Conservation (phyloP, 2,888 invertebrate species). For the Phaedon cochleariae region DNA sequence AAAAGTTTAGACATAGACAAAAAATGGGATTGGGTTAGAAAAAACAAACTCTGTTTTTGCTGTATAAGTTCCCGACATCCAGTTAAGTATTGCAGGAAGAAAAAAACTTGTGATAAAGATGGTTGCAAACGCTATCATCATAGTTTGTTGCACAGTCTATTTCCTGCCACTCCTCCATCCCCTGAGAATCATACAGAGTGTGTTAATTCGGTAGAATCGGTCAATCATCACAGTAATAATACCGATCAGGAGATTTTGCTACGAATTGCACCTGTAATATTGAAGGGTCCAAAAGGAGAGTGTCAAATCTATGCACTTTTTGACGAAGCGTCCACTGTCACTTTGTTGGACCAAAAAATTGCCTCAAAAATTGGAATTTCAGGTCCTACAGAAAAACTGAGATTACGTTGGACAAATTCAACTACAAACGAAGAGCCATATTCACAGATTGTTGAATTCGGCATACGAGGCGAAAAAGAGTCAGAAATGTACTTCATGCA, state of each 20-base stretch:
- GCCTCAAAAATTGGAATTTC: background rate
- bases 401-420: constrained; percentile 12
- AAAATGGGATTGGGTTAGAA: constrained; percentile 4
- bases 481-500: background rate
- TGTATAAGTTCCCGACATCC: background rate
- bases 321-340: constrained; percentile 18
- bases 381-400: constrained; percentile 2
- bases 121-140: constrained; percentile 5
- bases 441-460: background rate
- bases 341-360: background rate
- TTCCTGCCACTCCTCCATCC: background rate
- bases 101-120: constrained; percentile 2
- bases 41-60: background rate
- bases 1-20: background rate
- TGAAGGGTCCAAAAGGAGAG: constrained; percentile 4
- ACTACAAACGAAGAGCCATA: background rate
- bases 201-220: background rate
- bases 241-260: constrained; percentile 10
- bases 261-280: constrained; percentile 7
- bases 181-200: background rate
- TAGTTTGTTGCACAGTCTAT: background rate
- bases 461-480: constrained; percentile 1
- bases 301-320: constrained; percentile 7
- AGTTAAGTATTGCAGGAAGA: background rate
- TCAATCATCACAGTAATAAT: background rate